These are phyloP conservation scores for Ptilonorhynchus violaceus DNA, from an alignment of 2,113 vertebrate genomes.

Conservation along the genomic window DNA sequence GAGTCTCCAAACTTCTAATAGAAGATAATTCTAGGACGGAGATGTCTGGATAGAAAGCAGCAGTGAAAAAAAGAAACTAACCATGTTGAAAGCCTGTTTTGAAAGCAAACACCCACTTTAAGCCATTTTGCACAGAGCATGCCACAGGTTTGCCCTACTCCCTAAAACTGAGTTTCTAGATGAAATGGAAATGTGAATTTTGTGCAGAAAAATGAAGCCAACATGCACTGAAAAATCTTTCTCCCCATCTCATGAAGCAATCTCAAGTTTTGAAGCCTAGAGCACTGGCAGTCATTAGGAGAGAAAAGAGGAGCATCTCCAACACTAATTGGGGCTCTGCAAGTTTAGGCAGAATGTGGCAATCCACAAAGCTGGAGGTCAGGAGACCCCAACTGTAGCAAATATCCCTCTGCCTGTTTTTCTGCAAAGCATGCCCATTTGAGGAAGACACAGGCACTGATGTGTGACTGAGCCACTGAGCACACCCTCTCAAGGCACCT, in stretches of 20 bases:
- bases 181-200: background rate
- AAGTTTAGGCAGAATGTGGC: background rate
- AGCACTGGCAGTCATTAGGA: background rate
- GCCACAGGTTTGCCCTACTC: background rate
- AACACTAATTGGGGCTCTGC: background rate
- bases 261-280: background rate
- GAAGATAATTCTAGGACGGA: background rate
- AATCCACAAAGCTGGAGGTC: background rate
- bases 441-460: background rate
- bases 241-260: background rate
- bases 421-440: background rate
- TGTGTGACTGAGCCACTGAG: fast-evolving
- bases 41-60: background rate
- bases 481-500: background rate
- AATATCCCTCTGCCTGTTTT: background rate
- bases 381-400: background rate
- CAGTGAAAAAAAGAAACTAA: background rate
- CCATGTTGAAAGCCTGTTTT: background rate
- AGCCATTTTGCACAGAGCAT: background rate
- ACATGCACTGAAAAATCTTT: background rate
- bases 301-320: background rate
- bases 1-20: background rate
- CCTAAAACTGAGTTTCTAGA: background rate
- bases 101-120: background rate
- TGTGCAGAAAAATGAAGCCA: background rate